A percentile compares a stretch with the other conserved stretches of the same genome.
phyloP scores from a whole-genome alignment of 2,797 vertebrate species.

The Dendrocincla fuliginosa region DNA sequence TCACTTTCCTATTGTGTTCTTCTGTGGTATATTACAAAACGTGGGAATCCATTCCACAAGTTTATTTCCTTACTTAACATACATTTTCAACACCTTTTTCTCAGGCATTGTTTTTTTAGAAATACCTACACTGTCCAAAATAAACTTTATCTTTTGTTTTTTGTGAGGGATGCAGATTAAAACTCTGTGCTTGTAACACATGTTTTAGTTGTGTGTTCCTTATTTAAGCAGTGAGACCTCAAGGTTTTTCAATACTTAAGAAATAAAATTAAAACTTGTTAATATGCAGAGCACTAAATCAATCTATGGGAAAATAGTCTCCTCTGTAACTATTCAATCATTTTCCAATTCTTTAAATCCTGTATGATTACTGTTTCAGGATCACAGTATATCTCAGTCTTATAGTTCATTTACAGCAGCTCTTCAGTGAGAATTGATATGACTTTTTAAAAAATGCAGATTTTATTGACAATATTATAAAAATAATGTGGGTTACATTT shows the following conservation, averaged over 20 bases:
- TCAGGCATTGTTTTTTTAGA: background rate
- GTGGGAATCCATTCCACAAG: background rate
- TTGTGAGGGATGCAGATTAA: background rate
- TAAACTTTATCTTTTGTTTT: background rate
- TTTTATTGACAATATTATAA: background rate
- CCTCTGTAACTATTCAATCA: background rate
- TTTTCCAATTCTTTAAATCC: background rate
- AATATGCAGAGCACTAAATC: background rate
- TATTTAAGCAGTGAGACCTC: background rate
- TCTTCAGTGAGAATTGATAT: background rate
- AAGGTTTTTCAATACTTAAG: background rate
- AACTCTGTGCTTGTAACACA: background rate
- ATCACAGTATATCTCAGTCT: background rate
- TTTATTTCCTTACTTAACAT: background rate
- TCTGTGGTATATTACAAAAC: background rate
- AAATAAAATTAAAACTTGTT: background rate
- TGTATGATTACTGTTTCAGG: background rate
- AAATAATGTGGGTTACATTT: background rate
- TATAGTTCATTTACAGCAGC: background rate
- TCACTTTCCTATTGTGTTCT: background rate
- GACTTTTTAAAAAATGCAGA: background rate
- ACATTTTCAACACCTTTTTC: background rate
- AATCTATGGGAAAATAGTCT: background rate
- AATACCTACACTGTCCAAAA: background rate
- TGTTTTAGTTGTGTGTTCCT: background rate